Evolutionary conservation across 2,888 invertebrate species (phyloP).

Genomic region (Epinotia nisella): DNA sequence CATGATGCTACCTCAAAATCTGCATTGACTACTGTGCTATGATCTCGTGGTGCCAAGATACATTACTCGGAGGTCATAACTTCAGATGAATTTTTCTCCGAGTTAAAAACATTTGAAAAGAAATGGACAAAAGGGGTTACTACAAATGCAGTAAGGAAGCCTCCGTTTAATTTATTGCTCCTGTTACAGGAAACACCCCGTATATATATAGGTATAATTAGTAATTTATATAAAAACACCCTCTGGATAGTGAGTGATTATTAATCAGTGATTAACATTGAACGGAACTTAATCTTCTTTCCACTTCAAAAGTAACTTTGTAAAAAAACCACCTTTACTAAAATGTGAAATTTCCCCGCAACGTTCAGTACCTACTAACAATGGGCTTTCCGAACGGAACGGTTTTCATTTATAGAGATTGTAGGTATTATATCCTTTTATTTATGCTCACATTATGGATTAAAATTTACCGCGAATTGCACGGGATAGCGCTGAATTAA

Average conservation of each 20-base stretch:
- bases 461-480: conserved; percentile 42
- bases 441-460: conserved; percentile 41
- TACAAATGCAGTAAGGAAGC: no score
- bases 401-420: conserved; percentile 57
- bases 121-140: no score
- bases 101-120: no score
- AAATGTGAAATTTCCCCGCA: conserved; percentile 54
- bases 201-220: no score
- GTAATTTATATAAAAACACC: neutral
- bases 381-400: conserved; percentile 59
- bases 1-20: no score
- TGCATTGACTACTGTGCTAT: no score
- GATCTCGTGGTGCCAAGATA: no score
- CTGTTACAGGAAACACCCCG: no score
- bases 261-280: neutral
- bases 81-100: no score
- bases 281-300: neutral
- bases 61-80: no score
- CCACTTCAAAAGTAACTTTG: conserved; percentile 21
- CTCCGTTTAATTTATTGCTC: no score
- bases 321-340: conserved; percentile 52
- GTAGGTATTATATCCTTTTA: conserved; percentile 36
- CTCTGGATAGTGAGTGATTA: no score
- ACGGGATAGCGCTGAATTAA: conserved; percentile 40
- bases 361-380: conserved; percentile 56